Evolutionary conservation across 2,113 vertebrate genomes (phyloP), one percentile per base, ranked within the genome.

Genomic region (Cephalopterus ornatus): DNA sequence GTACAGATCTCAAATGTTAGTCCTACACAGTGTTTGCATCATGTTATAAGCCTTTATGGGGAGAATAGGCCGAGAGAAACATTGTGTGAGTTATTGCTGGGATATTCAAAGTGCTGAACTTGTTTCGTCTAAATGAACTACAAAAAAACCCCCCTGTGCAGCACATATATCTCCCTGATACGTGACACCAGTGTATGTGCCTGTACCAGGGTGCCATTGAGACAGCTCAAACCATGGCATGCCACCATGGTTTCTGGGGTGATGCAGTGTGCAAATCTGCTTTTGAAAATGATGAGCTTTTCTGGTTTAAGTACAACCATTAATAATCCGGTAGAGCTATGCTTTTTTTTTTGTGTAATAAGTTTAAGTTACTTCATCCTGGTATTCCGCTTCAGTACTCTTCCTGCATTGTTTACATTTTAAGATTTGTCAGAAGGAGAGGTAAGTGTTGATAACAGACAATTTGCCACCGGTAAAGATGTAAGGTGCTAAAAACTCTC

Each of bases 141-240:
- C 14, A 9, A n/a, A 62, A n/a, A 30, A n/a, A 23, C 3, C 9
- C 4, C 6, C 20, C 39, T 61, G 9, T 63, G 35, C 12, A 44
- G 32, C 11, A 14, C 11, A 32, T 39, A 0, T 59, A 32, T 18
- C 7, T 44, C 17, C 21, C 26, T 53, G 5, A 27, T 28, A 18
- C 0, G 1, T 42, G 61, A 50, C 5, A 39, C 1, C 27, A 61
- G 1, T 8, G 3, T 35, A 20, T 2, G 2, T 28, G 17, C 18
- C 42, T 81, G 11, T 18, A 67, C 12, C 47, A 47, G 17, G 18
- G 11, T 71, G 39, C 24, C 21, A 11, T 12, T 67, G 35, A 63
- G 27, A 35, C 12, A 39, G 9, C 16, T 23, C 53, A 77, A 73
- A 42, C 7, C 23, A 17, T 19, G 14, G 8, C 18, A 18, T 46